These are phyloP conservation scores for Pseudopipra pipra DNA, from an alignment of 2,113 vertebrate species.

Conservation along the genomic window DNA sequence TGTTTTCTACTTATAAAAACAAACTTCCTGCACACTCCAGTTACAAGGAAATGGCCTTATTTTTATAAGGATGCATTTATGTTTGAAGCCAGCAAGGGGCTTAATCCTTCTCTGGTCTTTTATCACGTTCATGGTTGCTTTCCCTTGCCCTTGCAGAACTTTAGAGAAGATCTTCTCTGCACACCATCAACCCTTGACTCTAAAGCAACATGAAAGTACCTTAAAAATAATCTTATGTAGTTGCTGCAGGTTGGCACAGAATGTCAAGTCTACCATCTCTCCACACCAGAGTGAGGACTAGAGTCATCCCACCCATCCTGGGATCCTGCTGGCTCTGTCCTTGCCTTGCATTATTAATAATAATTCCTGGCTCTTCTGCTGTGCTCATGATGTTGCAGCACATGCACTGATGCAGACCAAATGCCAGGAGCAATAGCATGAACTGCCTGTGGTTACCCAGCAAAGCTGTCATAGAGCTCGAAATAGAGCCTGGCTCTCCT, in stretches of 20 bases:
- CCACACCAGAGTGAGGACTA: neutral
- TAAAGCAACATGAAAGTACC: neutral
- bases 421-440: neutral
- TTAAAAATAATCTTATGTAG: neutral
- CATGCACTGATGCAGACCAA: neutral
- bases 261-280: neutral
- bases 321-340: neutral
- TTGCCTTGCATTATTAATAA: neutral
- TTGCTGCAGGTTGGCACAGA: neutral
- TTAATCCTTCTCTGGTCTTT: slow-evolving; percentile 11
- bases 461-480: neutral
- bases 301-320: neutral
- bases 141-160: slow-evolving; percentile 16
- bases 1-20: slow-evolving; percentile 57
- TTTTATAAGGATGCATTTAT: neutral
- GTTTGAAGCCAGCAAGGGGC: slow-evolving; percentile 19
- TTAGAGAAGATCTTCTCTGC: neutral
- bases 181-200: neutral
- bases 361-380: neutral
- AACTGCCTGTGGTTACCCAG: neutral
- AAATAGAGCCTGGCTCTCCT: neutral
- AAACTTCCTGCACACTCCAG: slow-evolving; percentile 43
- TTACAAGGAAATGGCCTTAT: slow-evolving; percentile 45
- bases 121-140: neutral
- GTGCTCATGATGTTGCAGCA: neutral